Evolutionary conservation across 2,113 vertebrate genomes (phyloP).

Genomic region (Sisor rabdophorus): DNA sequence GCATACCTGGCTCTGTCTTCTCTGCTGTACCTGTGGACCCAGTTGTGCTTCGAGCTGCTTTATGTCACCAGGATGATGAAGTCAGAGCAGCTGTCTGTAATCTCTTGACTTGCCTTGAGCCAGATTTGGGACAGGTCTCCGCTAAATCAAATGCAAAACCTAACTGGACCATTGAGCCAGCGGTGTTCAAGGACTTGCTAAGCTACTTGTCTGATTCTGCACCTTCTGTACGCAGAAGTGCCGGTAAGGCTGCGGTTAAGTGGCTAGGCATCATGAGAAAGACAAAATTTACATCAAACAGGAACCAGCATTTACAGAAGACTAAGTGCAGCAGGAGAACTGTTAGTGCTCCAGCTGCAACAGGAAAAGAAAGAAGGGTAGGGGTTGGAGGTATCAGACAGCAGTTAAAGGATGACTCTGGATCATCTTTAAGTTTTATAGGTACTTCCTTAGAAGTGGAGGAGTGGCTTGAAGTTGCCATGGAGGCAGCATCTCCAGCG

Average conservation of each 20-base stretch:
- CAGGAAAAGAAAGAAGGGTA: conserved; percentile 30
- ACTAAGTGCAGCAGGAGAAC: conserved; percentile 9
- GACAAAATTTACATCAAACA: not conserved
- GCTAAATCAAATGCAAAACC: not conserved
- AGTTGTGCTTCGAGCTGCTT: conserved; percentile 59
- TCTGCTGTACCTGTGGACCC: conserved; percentile 58
- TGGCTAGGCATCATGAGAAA: conserved; percentile 62
- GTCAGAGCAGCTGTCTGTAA: conserved; percentile 76
- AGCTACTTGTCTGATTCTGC: conserved; percentile 57
- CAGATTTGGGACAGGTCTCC: conserved; percentile 26
- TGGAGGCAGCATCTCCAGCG: conserved; percentile 50
- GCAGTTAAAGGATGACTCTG: conserved; percentile 14
- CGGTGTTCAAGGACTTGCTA: conserved; percentile 59
- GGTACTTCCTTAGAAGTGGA: conserved; percentile 21
- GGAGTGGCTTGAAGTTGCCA: conserved; percentile 60
- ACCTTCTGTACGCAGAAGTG: conserved; percentile 56
- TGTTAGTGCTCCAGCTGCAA: not conserved
- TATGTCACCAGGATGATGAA: conserved; percentile 64
- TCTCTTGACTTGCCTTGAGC: conserved; percentile 74
- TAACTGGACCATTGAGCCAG: conserved; percentile 37
- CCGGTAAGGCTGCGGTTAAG: conserved; percentile 64
- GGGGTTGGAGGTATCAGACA: conserved; percentile 15
- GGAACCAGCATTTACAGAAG: not conserved
- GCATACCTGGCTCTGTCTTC: conserved; percentile 47
- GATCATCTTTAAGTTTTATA: conserved; percentile 1